Evolutionary conservation across 1,140 invertebrate genomes (phyloP), one percentile per base, ranked within the genome.

Genomic region (Acromyrmex charruanus): DNA sequence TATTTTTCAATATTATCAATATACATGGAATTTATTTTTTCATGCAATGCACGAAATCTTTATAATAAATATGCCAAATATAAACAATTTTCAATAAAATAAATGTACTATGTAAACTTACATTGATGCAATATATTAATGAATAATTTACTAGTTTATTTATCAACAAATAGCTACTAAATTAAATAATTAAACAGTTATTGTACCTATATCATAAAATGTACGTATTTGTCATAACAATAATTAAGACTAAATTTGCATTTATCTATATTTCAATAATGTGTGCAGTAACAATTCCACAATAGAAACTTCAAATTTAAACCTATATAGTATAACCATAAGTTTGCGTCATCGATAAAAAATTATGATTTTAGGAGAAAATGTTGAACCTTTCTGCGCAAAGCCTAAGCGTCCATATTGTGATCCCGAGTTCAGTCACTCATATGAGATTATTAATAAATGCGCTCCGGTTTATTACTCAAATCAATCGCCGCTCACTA

Each of bases 351-450:
- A 5, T 14, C 3, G 3, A n/a, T 49, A 16, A 69, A 25, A 44
- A 59, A 25, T 31, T 7, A 55, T 12, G 6, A 2, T 72, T 89
- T 82, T 63, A 94, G 93, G 92, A 2, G 21, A 94, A 77, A 91
- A 94, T n/a, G 25, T 92, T 9, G 90, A 86, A 44, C 94, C 93
- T 0, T 94, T 92, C 74, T 94, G 94, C 31, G 65, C 25, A 59
- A 84, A 65, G 12, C 79, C 49, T 2, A 87, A 87, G 9, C 75
- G 5, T 39, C 0, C 61, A 1, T 68, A 77, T 31, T 94, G 94
- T 58, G 31, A 53, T 49, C 88, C 87, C 0, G 75, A 92, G 10
- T 75, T 94, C 7, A 68, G 49, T 0, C 9, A 87, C 1, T 10
- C 59, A 2, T 0, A n/a, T 6, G 16, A 75, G 0, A 51, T 94